These are phyloP conservation scores for Uloborus diversus DNA, from an alignment of 1,140 invertebrate species.

Conservation along the genomic window DNA sequence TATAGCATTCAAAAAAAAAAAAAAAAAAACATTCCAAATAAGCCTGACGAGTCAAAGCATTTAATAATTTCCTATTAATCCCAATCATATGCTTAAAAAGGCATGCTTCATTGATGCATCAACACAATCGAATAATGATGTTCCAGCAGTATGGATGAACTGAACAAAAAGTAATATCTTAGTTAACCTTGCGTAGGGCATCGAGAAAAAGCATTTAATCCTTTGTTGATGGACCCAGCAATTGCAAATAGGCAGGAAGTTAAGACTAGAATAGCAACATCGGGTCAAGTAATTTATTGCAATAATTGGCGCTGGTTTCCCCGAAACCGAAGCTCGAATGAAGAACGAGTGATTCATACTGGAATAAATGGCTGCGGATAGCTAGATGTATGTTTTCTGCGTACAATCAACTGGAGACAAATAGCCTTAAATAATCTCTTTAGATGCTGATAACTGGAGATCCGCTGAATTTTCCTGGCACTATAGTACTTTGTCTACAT, in stretches of 20 bases:
- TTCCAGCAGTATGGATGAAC: too few relatives aligned
- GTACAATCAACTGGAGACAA: constrained; percentile 30
- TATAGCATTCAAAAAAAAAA: too few relatives aligned
- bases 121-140: too few relatives aligned
- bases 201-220: not conserved
- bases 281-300: constrained; percentile 40
- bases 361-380: constrained; percentile 25
- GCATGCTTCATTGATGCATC: too few relatives aligned
- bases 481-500: too few relatives aligned
- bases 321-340: constrained; percentile 24
- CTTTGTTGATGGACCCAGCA: not conserved
- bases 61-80: too few relatives aligned
- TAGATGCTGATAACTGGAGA: constrained; percentile 12
- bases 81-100: too few relatives aligned
- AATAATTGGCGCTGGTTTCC: constrained; percentile 41
- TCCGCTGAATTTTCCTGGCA: not conserved
- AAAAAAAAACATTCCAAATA: too few relatives aligned
- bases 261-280: constrained; percentile 30
- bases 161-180: too few relatives aligned
- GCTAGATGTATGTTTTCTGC: not conserved
- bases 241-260: constrained; percentile 1
- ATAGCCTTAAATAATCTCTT: constrained; percentile 40
- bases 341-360: constrained; percentile 39
- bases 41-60: too few relatives aligned
- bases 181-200: too few relatives aligned